phyloP scores from a whole-genome alignment of 2,113 vertebrate genomes.

The Cynocephalus volans region DNA sequence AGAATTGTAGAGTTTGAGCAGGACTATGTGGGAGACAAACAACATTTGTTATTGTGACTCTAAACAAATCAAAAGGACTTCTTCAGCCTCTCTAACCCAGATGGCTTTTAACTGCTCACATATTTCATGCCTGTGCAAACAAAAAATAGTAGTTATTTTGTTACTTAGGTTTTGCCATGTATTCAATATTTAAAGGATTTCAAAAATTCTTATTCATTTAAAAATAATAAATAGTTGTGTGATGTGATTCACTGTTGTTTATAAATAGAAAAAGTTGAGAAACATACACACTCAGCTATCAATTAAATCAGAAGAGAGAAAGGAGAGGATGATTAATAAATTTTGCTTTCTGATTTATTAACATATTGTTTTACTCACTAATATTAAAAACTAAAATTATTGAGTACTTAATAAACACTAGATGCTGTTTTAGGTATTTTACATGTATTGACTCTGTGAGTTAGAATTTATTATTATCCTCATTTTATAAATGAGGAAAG shows the following conservation, averaged over 20 bases:
- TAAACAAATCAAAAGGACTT: constrained; percentile 17
- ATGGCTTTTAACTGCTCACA: not conserved
- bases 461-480: not conserved
- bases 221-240: not conserved
- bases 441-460: not conserved
- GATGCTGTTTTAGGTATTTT: not conserved
- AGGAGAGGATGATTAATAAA: not conserved
- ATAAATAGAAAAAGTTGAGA: constrained; percentile 1
- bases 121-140: not conserved
- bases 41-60: constrained; percentile 58
- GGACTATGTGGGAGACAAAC: not conserved
- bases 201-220: not conserved
- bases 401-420: not conserved
- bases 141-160: not conserved
- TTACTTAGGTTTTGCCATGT: not conserved
- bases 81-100: not conserved
- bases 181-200: not conserved
- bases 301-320: not conserved
- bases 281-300: not conserved
- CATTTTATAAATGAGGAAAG: constrained; percentile 7
- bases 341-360: constrained; percentile 46
- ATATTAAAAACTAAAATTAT: not conserved
- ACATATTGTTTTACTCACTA: not conserved
- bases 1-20: not conserved
- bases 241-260: not conserved